Base-by-base conservation (phyloP, 2,113 vertebrate species). In the Lepus europaeus region DNA sequence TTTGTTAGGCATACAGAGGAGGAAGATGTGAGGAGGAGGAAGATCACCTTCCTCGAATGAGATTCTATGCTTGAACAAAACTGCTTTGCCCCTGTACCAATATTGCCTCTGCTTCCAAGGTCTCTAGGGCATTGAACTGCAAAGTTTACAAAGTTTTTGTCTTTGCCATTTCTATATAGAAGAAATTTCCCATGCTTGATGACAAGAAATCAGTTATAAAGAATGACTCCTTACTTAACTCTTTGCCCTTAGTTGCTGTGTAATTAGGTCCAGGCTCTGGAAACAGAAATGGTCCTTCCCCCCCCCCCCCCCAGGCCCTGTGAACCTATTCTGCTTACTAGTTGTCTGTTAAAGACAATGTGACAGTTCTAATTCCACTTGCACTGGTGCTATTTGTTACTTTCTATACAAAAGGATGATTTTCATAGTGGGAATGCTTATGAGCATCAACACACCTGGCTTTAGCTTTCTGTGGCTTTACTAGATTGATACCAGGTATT, bases 131-230 rank as follows among this genome's bases (percentile, higher is more conserved):
- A 94, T 83, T 83, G 39, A 19, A 33, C 9, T 73, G 14, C 45
- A 82, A 49, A 72, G 33, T n/a, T 78, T n/a, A 64, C 23, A 51
- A 22, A 78, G 12, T 84, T 14, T 81, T 51, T 61, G 23, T n/a
- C n/a, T 90, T 53, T 33, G 12, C 45, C 13, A 31, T 9, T 82
- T 81, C 39, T n/a, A 49, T 56, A 92, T 6, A 63, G 31, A 81
- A 31, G 10, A 69, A 45, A 63, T 69, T 56, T 74, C 9, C 20
- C 72, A 36, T 31, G 10, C 77, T 22, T 51, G 51, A 69, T 63
- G 29, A 78, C 16, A 93, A 31, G 69, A 85, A 69, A 25, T 94
- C 61, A n/a, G 10, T 92, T 90, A 33, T 5, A 36, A 70, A 81
- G 33, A 87, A 53, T 29, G 68, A 95, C 14, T 92, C 31, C 39